phyloP scores from a whole-genome alignment of 2,888 invertebrate species.

The Eilema caniola region DNA sequence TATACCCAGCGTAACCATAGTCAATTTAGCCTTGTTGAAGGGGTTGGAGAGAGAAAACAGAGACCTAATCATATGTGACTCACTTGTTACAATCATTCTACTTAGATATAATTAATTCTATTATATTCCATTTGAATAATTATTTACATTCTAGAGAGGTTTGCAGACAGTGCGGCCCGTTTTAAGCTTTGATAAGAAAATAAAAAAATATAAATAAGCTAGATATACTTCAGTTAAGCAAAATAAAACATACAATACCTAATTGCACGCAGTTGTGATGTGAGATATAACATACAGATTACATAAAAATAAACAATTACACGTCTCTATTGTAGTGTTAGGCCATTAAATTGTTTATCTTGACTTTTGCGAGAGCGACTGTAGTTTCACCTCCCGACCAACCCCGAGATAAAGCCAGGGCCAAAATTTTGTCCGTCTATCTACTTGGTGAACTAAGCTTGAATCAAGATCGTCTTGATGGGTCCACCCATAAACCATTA shows the following conservation, averaged over 20 bases:
- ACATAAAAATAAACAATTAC: constrained; percentile 40
- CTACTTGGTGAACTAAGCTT: too few species aligned
- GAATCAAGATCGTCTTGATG: too few species aligned
- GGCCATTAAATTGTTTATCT: constrained; percentile 27
- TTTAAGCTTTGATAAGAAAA: not conserved
- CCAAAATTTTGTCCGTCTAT: too few species aligned
- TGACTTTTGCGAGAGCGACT: too few species aligned
- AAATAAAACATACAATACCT: not conserved
- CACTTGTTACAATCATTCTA: not conserved
- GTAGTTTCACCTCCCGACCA: too few species aligned
- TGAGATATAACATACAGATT: constrained; percentile 14
- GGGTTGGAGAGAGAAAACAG: too few species aligned
- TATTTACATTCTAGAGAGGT: not conserved
- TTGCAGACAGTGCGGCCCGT: not conserved
- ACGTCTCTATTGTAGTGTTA: constrained; percentile 31
- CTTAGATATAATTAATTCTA: too few species aligned
- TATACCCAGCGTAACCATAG: too few species aligned
- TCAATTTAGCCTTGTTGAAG: too few species aligned
- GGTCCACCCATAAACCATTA: not conserved
- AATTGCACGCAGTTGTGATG: constrained; percentile 5
- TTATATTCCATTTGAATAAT: too few species aligned
- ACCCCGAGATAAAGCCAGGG: too few species aligned
- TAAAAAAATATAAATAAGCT: not conserved
- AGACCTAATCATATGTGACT: not conserved
- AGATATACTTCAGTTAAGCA: not conserved